Evolutionary conservation across 2,797 vertebrate species (phyloP).

Genomic region (Arctocebus calabarensis): DNA sequence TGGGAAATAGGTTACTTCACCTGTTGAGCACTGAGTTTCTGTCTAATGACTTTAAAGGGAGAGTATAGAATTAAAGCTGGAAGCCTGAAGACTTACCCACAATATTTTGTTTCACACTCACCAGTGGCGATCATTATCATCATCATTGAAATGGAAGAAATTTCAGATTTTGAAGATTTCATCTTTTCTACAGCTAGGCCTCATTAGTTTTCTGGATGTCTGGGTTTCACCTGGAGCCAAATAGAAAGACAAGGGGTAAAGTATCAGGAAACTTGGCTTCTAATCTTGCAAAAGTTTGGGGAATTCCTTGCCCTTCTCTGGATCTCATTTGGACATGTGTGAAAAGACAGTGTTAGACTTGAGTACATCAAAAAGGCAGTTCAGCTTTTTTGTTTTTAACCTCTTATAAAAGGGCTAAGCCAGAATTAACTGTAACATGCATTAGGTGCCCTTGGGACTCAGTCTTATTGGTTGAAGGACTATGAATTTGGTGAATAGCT

Average conservation of each 20-base stretch:
- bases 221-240: background rate
- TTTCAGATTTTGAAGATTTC: background rate
- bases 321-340: background rate
- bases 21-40: background rate
- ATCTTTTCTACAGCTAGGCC: background rate
- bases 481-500: slow-evolving; percentile 2
- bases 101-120: background rate
- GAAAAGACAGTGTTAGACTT: background rate
- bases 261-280: background rate
- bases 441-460: background rate
- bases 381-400: background rate
- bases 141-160: background rate
- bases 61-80: background rate
- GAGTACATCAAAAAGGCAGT: background rate
- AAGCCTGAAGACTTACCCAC: background rate
- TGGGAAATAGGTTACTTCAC: background rate
- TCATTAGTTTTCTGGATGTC: background rate
- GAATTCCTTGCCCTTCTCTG: background rate
- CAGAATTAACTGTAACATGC: background rate
- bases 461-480: slow-evolving; percentile 1
- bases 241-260: background rate
- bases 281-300: background rate
- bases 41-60: background rate
- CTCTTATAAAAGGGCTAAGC: background rate
- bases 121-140: background rate